These are phyloP conservation scores for Pseudomyrmex flavicornis DNA, from an alignment of 1,140 invertebrate species.

Conservation along the genomic window DNA sequence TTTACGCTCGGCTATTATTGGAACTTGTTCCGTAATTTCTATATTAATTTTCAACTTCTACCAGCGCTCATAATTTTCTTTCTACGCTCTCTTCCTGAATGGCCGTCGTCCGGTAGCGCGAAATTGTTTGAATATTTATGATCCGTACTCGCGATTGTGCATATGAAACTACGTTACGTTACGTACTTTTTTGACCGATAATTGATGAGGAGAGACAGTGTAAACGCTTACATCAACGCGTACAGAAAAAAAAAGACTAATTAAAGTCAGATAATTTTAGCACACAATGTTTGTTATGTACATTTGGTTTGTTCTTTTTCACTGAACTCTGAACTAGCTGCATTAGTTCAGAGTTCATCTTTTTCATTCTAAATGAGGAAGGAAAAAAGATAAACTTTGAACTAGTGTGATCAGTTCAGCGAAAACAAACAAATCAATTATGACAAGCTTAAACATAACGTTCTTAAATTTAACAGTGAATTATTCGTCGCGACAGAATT, in stretches of 20 bases:
- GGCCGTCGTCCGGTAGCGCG: neutral
- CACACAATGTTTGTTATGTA: constrained; percentile 38
- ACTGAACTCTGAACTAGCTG: too few relatives aligned
- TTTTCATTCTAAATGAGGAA: too few relatives aligned
- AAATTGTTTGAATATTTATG: constrained; percentile 61
- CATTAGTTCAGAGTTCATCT: too few relatives aligned
- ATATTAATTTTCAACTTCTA: constrained; percentile 56
- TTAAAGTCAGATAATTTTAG: constrained; percentile 47
- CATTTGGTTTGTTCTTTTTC: too few relatives aligned
- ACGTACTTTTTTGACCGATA: constrained; percentile 46
- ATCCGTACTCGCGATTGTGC: constrained; percentile 18
- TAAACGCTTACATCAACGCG: neutral
- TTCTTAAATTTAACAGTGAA: constrained; percentile 43
- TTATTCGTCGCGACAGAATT: constrained; percentile 30
- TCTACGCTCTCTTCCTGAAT: constrained; percentile 44
- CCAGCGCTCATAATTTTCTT: constrained; percentile 43
- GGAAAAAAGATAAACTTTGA: too few relatives aligned
- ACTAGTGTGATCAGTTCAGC: too few relatives aligned
- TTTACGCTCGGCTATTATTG: constrained; percentile 38
- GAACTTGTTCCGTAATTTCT: constrained; percentile 13
- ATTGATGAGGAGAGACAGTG: constrained; percentile 13
- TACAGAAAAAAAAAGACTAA: neutral
- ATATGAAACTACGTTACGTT: constrained; percentile 33
- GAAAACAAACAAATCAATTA: neutral
- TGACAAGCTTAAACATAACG: constrained; percentile 46